These are phyloP conservation scores for Xestia c-nigrum DNA, from an alignment of 2,888 invertebrate genomes.

Conservation along the genomic window DNA sequence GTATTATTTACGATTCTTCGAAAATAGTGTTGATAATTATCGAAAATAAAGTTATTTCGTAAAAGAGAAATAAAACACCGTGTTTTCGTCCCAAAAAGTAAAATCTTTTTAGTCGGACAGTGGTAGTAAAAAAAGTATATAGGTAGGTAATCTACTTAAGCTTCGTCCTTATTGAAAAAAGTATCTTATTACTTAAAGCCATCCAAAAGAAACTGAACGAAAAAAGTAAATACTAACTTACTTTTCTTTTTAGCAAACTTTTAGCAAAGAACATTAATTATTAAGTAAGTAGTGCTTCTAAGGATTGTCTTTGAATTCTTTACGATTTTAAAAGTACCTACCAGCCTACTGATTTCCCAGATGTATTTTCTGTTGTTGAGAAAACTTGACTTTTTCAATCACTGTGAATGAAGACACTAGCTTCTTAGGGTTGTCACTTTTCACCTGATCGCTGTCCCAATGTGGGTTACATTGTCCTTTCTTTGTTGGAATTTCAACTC, in stretches of 20 bases:
- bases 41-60: neutral
- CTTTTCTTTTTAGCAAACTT: conserved; percentile 37
- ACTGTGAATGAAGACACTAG: conserved; percentile 64
- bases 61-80: neutral
- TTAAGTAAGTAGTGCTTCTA: conserved; percentile 41
- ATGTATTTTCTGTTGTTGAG: conserved; percentile 55
- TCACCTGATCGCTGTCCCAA: neutral
- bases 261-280: conserved; percentile 47
- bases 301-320: conserved; percentile 58
- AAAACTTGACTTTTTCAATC: conserved; percentile 73
- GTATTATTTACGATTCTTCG: neutral
- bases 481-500: neutral
- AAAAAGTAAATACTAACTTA: conserved; percentile 19
- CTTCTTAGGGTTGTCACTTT: conserved; percentile 47
- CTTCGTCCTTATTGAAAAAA: neutral
- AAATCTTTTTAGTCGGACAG: neutral
- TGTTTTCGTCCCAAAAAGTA: neutral
- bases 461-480: neutral
- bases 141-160: neutral
- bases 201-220: conserved; percentile 2
- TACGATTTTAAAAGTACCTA: conserved; percentile 40
- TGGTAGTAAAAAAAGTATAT: neutral
- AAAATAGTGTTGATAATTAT: neutral
- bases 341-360: conserved; percentile 57
- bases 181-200: conserved; percentile 19